Evolutionary conservation across 53 echinoderm and acorn worm species (phyloP).

Genomic region (Antedon mediterranea): DNA sequence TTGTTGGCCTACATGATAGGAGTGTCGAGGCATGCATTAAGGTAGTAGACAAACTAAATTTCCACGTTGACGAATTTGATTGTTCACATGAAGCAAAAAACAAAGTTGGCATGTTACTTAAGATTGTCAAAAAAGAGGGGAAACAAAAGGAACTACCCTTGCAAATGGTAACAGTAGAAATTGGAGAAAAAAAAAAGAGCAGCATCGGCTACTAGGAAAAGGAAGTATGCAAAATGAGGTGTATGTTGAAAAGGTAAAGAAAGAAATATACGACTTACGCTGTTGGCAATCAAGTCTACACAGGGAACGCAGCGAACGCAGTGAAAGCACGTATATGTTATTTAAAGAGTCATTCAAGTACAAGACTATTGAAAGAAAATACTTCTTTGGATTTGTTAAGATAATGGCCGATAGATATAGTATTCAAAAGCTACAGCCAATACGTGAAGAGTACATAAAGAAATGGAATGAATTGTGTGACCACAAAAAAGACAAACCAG

Average conservation of each 20-base stretch:
- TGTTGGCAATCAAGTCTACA: not conserved
- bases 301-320: not conserved
- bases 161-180: not conserved
- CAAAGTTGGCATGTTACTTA: not conserved
- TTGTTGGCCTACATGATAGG: not conserved
- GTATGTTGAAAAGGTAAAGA: not conserved
- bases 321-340: not conserved
- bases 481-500: constrained; percentile 7
- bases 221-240: not conserved
- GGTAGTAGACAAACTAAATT: not conserved
- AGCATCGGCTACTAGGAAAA: not conserved
- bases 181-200: not conserved
- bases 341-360: not conserved
- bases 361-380: not conserved
- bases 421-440: constrained; percentile 5
- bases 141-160: not conserved
- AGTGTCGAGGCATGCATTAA: not conserved
- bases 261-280: not conserved
- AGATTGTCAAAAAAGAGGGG: not conserved
- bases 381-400: constrained; percentile 11
- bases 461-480: constrained; percentile 3
- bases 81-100: not conserved
- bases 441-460: constrained; percentile 3
- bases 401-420: constrained; percentile 5
- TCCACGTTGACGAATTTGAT: not conserved